Conservation (phyloP, 2,888 invertebrate genomes). For the Zonitis immaculata region DNA sequence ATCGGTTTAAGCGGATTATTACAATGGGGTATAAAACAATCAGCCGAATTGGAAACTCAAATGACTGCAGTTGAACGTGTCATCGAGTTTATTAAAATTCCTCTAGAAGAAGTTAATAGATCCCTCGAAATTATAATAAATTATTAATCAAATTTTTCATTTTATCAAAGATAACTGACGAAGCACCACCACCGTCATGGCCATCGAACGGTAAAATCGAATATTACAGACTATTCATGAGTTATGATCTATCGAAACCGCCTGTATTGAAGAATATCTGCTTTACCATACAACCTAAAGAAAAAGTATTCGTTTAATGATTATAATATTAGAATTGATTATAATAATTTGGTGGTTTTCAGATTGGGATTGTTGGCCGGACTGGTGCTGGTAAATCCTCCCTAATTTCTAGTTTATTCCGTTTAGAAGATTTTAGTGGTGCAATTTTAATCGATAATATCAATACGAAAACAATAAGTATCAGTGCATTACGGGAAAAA, state of each 20-base stretch:
- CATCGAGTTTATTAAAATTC: constrained; percentile 57
- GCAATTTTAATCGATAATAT: constrained; percentile 54
- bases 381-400: constrained; percentile 59
- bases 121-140: neutral
- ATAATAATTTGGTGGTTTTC: constrained; percentile 4
- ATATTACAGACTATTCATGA: constrained; percentile 57
- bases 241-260: constrained; percentile 58
- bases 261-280: constrained; percentile 60
- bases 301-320: constrained; percentile 46
- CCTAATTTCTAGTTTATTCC: constrained; percentile 54
- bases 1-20: constrained; percentile 51
- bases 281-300: constrained; percentile 49
- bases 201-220: constrained; percentile 58
- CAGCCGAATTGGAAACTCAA: constrained; percentile 61
- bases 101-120: constrained; percentile 44
- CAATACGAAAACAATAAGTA: constrained; percentile 47
- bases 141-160: neutral
- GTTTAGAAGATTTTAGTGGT: constrained; percentile 54
- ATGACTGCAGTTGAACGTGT: constrained; percentile 65
- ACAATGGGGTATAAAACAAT: constrained; percentile 66
- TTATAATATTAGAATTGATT: neutral
- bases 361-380: constrained; percentile 55
- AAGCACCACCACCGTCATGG: constrained; percentile 57
- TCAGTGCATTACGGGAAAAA: constrained; percentile 54
- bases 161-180: constrained; percentile 36